Evolutionary conservation across 1,140 invertebrate genomes (phyloP), one percentile per base, ranked within the genome.

Genomic region (Mactra quadrangularis): DNA sequence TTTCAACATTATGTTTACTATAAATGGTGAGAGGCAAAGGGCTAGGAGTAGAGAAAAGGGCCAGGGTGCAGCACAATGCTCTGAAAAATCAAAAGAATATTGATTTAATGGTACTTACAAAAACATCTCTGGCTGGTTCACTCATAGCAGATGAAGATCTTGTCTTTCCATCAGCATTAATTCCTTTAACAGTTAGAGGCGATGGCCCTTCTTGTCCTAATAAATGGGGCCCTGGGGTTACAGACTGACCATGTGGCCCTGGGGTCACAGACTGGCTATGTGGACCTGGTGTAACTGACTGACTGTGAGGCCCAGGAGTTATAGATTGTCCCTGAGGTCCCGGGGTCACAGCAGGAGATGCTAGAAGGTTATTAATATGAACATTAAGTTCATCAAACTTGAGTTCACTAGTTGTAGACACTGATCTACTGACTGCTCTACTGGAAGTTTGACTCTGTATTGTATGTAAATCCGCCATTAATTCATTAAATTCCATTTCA

Each of bases 331-430:
- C 31, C 1, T 17, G n/a, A 17, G 52, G 71, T 59, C 62, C 76
- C 11, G 78, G 78, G 22, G 79, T 82, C 59, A 82, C 79, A n/a
- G 77, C 77, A 29, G 77, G 77, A 9, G 79, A 82, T 17, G 79
- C 55, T 45, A 82, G n/a, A 3, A 82, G 60, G 41, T 64, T 75
- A 52, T 75, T 75, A 47, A 82, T 74, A 31, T 81, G 64, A 19
- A 53, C 52, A 55, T 75, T 82, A 22, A 74, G n/a, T 53, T 87
- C 87, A 53, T 87, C 87, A 74, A 85, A 81, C 59, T 84, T 85
- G 19, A 85, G 55, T 57, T 85, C 83, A 52, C 83, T 85, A 15
- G 82, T 72, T n/a, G 79, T 75, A 4, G 77, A 81, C 29, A 86
- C 75, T n/a, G 83, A 82, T 45, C 85, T 52, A 66, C 87, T 87